A percentile compares a stretch with the other conserved stretches of the same genome.
phyloP scores from a whole-genome alignment of 2,113 vertebrate genomes.

The Brachyhypopomus occidentalis region DNA sequence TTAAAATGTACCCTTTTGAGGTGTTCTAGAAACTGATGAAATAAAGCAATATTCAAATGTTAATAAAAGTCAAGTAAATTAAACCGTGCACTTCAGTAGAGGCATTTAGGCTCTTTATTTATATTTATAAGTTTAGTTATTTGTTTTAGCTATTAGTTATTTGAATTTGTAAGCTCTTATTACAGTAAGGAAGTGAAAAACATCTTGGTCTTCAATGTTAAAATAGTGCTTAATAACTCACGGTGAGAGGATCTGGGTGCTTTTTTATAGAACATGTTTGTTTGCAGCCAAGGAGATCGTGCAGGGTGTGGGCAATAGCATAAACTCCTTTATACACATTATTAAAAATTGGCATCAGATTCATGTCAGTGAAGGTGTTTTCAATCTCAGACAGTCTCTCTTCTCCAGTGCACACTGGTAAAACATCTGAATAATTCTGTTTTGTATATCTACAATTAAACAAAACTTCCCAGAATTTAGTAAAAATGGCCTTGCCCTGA shows the following conservation, averaged over 20 bases:
- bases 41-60: neutral
- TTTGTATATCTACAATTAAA: conserved; percentile 50
- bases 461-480: conserved; percentile 27
- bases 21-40: conserved; percentile 67
- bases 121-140: neutral
- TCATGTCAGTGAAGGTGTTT: conserved; percentile 59
- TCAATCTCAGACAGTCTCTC: conserved; percentile 50
- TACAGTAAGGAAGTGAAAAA: too few relatives aligned
- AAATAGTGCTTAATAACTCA: conserved; percentile 15
- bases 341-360: conserved; percentile 50
- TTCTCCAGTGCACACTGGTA: conserved; percentile 48
- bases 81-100: neutral
- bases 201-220: neutral
- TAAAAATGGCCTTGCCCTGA: conserved; percentile 29
- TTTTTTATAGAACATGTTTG: conserved; percentile 8
- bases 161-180: neutral
- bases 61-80: neutral
- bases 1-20: conserved; percentile 54
- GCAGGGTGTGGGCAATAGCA: conserved; percentile 56
- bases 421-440: neutral
- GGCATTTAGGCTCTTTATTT: neutral
- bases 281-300: conserved; percentile 42
- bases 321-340: conserved; percentile 30
- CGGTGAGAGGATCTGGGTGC: conserved; percentile 24
- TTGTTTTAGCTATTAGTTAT: neutral